These are phyloP conservation scores for Microplitis mediator DNA, from an alignment of 1,140 invertebrate species.

Conservation along the genomic window DNA sequence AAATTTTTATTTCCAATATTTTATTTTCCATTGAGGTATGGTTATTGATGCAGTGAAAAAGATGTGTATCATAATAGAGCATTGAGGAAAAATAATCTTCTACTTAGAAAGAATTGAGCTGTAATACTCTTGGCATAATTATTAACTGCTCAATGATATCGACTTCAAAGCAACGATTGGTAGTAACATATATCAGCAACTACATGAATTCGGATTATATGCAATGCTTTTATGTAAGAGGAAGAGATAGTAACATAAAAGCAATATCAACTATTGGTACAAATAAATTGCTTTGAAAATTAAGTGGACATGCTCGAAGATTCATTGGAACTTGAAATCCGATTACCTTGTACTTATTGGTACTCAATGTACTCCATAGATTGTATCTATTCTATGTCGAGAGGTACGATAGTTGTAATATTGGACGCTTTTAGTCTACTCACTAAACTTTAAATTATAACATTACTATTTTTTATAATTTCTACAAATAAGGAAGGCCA, in stretches of 20 bases:
- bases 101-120: too few species aligned
- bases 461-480: too few species aligned
- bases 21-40: too few species aligned
- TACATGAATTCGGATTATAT: neutral
- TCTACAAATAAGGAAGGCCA: too few species aligned
- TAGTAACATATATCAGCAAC: neutral
- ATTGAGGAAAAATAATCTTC: too few species aligned
- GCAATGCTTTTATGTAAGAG: neutral
- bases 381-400: neutral
- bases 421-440: too few species aligned
- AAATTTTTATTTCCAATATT: neutral
- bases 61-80: too few species aligned
- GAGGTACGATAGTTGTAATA: neutral
- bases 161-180: neutral
- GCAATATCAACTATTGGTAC: conserved; percentile 26
- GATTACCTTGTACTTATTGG: conserved; percentile 29
- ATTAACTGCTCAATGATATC: too few species aligned
- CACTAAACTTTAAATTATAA: too few species aligned
- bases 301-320: conserved; percentile 26
- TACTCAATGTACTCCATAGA: neutral
- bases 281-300: conserved; percentile 36
- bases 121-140: too few species aligned
- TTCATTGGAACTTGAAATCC: conserved; percentile 30
- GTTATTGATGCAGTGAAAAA: too few species aligned
- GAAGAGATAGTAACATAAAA: neutral